These are phyloP conservation scores for Drosophila malerkotliana DNA, from an alignment of 1,140 invertebrate genomes.

Conservation along the genomic window DNA sequence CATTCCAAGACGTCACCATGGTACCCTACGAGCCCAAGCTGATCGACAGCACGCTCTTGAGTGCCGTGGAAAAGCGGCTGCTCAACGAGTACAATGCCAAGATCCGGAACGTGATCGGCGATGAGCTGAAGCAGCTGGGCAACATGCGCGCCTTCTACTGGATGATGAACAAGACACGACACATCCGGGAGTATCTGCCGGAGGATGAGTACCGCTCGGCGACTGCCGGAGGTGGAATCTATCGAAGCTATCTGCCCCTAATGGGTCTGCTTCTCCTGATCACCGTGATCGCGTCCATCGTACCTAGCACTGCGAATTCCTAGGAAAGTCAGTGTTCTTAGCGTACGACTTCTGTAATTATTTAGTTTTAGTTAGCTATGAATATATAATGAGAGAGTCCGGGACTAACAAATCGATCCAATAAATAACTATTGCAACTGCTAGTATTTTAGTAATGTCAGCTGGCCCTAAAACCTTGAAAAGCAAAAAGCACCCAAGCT, in stretches of 20 bases:
- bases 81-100: slow-evolving; percentile 91
- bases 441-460: slow-evolving; percentile 50
- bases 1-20: slow-evolving; percentile 93
- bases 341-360: slow-evolving; percentile 41
- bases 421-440: slow-evolving; percentile 43
- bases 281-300: slow-evolving; percentile 20
- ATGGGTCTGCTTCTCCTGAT: slow-evolving; percentile 7
- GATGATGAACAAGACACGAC: slow-evolving; percentile 91
- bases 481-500: slow-evolving; percentile 16
- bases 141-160: slow-evolving; percentile 90
- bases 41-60: slow-evolving; percentile 92
- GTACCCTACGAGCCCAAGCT: slow-evolving; percentile 97
- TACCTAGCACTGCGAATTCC: neutral
- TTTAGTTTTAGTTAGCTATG: slow-evolving; percentile 74
- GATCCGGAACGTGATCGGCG: slow-evolving; percentile 88
- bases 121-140: slow-evolving; percentile 88
- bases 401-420: slow-evolving; percentile 66
- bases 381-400: slow-evolving; percentile 62
- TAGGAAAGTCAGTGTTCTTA: slow-evolving; percentile 13
- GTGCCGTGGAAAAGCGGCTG: slow-evolving; percentile 89
- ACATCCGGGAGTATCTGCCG: slow-evolving; percentile 86
- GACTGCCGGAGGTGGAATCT: slow-evolving; percentile 8
- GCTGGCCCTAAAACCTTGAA: slow-evolving; percentile 30
- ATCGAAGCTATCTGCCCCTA: neutral
- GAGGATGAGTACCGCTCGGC: slow-evolving; percentile 79